Percentiles rank a stretch among this genome's conserved stretches.
phyloP scores from a whole-genome alignment of 37 sponge, comb jelly and placozoan genomes.

The Aplysina aerophoba region DNA sequence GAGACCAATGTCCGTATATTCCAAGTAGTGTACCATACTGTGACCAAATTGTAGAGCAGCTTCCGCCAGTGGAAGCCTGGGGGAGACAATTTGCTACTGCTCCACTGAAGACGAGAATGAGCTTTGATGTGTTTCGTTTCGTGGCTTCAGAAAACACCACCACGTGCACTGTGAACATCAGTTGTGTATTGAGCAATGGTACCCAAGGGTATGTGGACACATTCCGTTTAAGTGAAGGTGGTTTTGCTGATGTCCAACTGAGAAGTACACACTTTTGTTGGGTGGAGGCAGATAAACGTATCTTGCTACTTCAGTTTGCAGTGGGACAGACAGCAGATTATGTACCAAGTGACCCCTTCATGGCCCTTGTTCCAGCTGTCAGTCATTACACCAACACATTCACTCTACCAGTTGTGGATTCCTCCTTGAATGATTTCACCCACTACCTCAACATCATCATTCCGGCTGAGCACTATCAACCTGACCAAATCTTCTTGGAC shows the following conservation, averaged over 20 bases:
- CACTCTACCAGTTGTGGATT: not conserved
- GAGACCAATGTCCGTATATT: constrained; percentile 39
- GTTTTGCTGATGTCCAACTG: constrained; percentile 31
- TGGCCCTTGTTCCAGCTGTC: constrained; percentile 45
- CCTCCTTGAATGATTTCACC: not conserved
- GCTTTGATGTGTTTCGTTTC: constrained; percentile 34
- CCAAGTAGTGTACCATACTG: constrained; percentile 38
- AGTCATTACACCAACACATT: not conserved
- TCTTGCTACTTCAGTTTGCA: constrained; percentile 51
- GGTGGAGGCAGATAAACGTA: constrained; percentile 44
- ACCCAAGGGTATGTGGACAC: not conserved
- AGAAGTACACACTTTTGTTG: constrained; percentile 26
- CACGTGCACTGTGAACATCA: constrained; percentile 38
- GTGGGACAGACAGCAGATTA: constrained; percentile 27
- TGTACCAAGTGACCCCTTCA: constrained; percentile 60
- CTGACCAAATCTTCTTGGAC: constrained; percentile 7
- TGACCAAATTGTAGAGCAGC: constrained; percentile 61
- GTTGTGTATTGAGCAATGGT: constrained; percentile 16
- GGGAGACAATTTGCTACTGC: constrained; percentile 52
- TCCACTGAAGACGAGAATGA: constrained; percentile 26
- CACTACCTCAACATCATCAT: constrained; percentile 26
- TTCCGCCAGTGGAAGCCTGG: constrained; percentile 67
- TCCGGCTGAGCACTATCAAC: not conserved
- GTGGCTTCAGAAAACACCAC: constrained; percentile 44
- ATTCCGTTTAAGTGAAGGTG: constrained; percentile 11